These are phyloP conservation scores for Littorina saxatilis DNA, from an alignment of 1,140 invertebrate genomes.

Conservation along the genomic window DNA sequence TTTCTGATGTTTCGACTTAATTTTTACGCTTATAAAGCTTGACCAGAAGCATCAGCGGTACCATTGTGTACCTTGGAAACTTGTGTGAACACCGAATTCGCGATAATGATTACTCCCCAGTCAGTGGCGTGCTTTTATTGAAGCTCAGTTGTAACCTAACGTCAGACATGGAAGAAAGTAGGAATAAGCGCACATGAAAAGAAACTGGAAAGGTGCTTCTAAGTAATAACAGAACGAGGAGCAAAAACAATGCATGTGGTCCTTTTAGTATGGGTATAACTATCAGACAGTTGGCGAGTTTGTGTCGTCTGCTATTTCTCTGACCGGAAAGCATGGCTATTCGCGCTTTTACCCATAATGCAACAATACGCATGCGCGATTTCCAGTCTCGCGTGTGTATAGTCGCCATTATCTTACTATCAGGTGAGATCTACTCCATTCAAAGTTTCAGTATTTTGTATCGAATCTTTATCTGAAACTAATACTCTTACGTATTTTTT, in stretches of 20 bases:
- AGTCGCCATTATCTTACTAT: conserved; percentile 60
- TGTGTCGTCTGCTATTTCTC: neutral
- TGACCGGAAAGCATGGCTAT: conserved; percentile 21
- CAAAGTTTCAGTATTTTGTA: conserved; percentile 38
- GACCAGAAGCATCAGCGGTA: no score
- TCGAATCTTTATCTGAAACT: conserved; percentile 31
- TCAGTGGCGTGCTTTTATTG: no score
- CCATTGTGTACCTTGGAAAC: no score
- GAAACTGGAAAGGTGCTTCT: neutral
- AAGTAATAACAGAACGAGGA: no score
- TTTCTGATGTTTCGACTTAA: no score
- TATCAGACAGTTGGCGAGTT: no score
- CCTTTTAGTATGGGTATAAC: no score
- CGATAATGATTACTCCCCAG: no score
- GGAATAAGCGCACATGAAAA: neutral
- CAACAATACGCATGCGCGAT: conserved; percentile 51
- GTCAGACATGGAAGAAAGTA: no score
- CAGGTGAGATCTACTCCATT: conserved; percentile 49
- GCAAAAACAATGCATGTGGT: neutral
- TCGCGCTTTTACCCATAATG: conserved; percentile 48
- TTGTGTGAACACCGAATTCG: no score
- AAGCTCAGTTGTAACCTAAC: no score
- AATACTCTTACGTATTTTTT: conserved; percentile 50
- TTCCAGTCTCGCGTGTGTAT: conserved; percentile 52
- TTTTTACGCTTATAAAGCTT: no score